Base-by-base conservation (phyloP, 2,797 vertebrate species). In the Pelobates cultripes region DNA sequence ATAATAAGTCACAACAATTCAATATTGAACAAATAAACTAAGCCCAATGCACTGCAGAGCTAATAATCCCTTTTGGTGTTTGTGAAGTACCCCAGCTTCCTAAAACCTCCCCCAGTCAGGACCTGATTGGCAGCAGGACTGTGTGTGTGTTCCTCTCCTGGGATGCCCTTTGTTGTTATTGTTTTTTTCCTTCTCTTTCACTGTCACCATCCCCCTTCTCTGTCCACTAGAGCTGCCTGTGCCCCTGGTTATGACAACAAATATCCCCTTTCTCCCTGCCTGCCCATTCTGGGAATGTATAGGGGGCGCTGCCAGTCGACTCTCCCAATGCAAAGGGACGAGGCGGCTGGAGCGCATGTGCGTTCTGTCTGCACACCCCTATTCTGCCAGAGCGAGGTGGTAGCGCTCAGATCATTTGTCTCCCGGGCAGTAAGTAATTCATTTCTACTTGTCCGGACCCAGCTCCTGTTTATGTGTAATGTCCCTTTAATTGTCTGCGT, bases 381-480 rank as follows among this genome's bases (percentile, higher is more conserved):
- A 40, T 42, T 28, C 42, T 47, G 61, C 69, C 28, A 43, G 47
- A 4, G 66, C 43, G 64, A 69, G 43, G 63, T 70, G 81, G 64
- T 83, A 70, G 15, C 63, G 71, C 66, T 83, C 76, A 51, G 61
- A 70, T 68, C 42, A 61, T 57, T 73, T n/a, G 61, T 78, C 64
- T 43, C 81, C 47, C 6, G 71, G 71, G 71, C 66, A 79, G 66
- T 79, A 79, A 79, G 82, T 83, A 83, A 69, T 72, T 63, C 47
- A n/a, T 73, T 17, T 73, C 42, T 63, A 66, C 45, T 47, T 67
- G 70, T 74, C 28, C 57, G 10, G 60, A 61, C 15, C 40, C 9
- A 15, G 17, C 44, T 47, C 3, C 4, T 55, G 40, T 73, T n/a
- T 66, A n/a, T 28, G 61, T 17, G 4, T 14, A 9, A 1, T 55